Base-by-base conservation (phyloP, 2,797 vertebrate species). In the Netta rufina region DNA sequence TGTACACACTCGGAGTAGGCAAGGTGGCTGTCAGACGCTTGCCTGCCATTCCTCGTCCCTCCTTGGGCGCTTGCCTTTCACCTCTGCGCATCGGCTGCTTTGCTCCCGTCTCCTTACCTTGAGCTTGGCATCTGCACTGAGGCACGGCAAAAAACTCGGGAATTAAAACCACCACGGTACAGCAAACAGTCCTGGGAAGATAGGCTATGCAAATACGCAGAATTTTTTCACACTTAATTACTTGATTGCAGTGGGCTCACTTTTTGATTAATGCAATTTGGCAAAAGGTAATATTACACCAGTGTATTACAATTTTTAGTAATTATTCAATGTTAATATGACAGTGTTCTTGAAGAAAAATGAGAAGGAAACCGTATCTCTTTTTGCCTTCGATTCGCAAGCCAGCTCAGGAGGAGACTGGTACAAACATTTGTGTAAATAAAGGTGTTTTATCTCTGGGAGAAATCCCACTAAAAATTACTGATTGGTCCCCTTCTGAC, bases 211-310 rank as follows among this genome's bases (percentile, higher is more conserved):
- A 95, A 97, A 97, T 91, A 70, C 5, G 9, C 93, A 22, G 4
- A 76, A 54, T 91, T 95, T 89, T 95, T 96, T 94, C 96, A 84
- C 88, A 81, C 96, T 96, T 98, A 98, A 98, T 97, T 97, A 95
- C 97, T 96, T 97, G 97, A 98, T 98, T 98, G 97, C 97, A 96
- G 96, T 71, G 84, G 93, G 94, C 95, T 98, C 96, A 94, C 96
- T 98, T 98, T 98, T 97, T 98, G 97, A 98, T 98, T 97, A 97
- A 98, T 97, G 97, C 96, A 95, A 97, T 98, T 98, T 98, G 98
- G 96, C 97, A 98, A 97, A 97, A 98, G 97, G 97, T 97, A 98
- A 98, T 97, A 97, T 97, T 97, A 97, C 97, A 97, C 96, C 82
- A 85, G 97, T 96, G 97, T 97, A 97, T 97, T 97, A 92, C 96